These are phyloP conservation scores for Cynopterus sphinx DNA, from an alignment of 2,797 vertebrate genomes.

Conservation along the genomic window DNA sequence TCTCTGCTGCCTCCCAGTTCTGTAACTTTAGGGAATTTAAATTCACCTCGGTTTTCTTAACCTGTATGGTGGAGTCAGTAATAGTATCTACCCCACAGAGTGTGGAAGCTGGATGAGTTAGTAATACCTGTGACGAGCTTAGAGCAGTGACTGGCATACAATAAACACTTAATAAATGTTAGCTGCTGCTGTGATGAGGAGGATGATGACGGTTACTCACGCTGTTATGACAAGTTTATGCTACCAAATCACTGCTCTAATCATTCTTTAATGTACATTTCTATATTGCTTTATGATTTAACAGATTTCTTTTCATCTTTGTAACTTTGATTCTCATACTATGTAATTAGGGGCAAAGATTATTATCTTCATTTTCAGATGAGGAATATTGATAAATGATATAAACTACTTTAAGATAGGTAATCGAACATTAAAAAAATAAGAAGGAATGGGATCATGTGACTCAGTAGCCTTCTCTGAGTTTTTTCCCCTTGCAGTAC, in stretches of 20 bases:
- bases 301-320: background rate
- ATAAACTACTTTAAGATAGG: background rate
- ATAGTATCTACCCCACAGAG: background rate
- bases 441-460: background rate
- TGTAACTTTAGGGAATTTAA: background rate
- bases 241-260: background rate
- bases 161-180: background rate
- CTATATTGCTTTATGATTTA: background rate
- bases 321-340: background rate
- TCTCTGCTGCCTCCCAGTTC: background rate
- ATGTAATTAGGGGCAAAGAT: background rate
- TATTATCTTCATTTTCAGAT: background rate
- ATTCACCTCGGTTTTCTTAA: background rate
- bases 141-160: background rate
- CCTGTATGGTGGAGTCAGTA: background rate
- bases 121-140: background rate
- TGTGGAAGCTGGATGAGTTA: background rate
- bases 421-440: background rate
- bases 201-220: background rate
- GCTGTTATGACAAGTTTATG: background rate
- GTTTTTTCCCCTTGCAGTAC: background rate
- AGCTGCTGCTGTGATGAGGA: background rate
- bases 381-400: background rate
- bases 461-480: background rate
- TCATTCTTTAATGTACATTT: background rate